Conservation (phyloP, 2,113 vertebrate species). For the Gasterosteus aculeatus region DNA sequence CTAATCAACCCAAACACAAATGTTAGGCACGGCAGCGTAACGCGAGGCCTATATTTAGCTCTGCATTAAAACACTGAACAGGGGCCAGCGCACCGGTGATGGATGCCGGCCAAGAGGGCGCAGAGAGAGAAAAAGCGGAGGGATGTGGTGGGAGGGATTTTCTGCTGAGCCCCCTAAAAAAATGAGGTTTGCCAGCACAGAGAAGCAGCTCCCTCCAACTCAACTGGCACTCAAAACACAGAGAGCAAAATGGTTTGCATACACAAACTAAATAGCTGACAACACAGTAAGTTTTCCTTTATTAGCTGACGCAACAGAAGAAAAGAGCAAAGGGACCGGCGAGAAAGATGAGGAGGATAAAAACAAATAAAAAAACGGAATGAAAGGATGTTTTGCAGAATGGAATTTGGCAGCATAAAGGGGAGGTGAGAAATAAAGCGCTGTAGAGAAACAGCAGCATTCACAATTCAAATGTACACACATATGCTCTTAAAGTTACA, state of each 20-base stretch:
- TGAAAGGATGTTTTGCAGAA: conserved; percentile 8
- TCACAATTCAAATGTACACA: conserved; percentile 25
- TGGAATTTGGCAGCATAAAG: conserved; percentile 12
- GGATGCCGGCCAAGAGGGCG: conserved; percentile 60
- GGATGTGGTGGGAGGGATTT: conserved; percentile 57
- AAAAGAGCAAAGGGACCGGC: background rate
- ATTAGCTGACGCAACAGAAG: conserved; percentile 8
- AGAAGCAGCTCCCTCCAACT: conserved; percentile 25
- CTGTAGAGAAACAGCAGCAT: background rate
- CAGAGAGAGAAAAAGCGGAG: conserved; percentile 46
- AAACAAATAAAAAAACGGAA: conserved; percentile 5
- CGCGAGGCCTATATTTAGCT: conserved; percentile 75
- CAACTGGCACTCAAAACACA: background rate
- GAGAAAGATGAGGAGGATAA: conserved; percentile 17
- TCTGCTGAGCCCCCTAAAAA: conserved; percentile 55
- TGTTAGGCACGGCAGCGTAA: conserved; percentile 66
- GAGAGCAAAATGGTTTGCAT: conserved; percentile 17
- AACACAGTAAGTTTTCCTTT: conserved; percentile 23
- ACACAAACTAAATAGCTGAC: conserved; percentile 35
- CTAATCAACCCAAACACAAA: conserved; percentile 69
- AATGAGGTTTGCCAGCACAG: conserved; percentile 10
- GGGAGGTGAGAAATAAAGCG: background rate
- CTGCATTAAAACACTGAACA: conserved; percentile 58
- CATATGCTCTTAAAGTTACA: background rate
- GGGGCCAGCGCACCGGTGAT: conserved; percentile 48